Conservation (phyloP, 2,797 vertebrate genomes). For the Poeciliopsis presidionis region DNA sequence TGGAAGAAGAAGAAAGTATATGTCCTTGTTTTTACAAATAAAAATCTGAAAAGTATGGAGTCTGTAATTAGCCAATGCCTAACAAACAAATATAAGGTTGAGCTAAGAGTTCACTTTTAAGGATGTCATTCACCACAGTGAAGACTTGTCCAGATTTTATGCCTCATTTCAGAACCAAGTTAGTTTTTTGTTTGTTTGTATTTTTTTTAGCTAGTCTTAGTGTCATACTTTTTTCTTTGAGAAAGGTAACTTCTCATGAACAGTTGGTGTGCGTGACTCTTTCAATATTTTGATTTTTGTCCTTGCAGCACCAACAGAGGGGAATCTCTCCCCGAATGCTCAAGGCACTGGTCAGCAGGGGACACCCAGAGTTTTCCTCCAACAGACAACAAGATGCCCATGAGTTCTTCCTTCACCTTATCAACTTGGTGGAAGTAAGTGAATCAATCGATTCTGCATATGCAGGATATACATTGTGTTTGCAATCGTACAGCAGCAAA, state of each 20-base stretch:
- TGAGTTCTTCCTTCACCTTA: conserved; percentile 91
- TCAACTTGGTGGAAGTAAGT: conserved; percentile 93
- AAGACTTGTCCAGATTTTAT: neutral
- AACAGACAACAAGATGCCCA: conserved; percentile 95
- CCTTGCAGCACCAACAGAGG: conserved; percentile 87
- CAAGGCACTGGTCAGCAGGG: conserved; percentile 91
- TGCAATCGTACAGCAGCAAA: neutral
- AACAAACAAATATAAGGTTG: neutral
- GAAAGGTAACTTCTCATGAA: neutral
- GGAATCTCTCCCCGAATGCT: conserved; percentile 94
- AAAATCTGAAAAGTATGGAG: neutral
- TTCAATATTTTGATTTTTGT: conserved; percentile 35
- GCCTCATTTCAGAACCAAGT: neutral
- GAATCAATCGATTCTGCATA: too few species aligned
- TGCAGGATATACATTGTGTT: neutral
- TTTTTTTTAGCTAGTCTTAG: neutral
- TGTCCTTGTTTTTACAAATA: neutral
- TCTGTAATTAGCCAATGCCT: neutral
- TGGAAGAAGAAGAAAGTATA: neutral
- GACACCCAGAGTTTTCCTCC: conserved; percentile 95
- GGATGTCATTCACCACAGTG: too few species aligned
- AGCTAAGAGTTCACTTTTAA: neutral
- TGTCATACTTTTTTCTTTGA: conserved; percentile 1
- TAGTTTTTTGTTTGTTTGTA: too few species aligned
- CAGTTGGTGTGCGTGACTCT: conserved; percentile 9